These are phyloP conservation scores for Embiotoca jacksoni DNA, from an alignment of 2,113 vertebrate species.

Conservation along the genomic window DNA sequence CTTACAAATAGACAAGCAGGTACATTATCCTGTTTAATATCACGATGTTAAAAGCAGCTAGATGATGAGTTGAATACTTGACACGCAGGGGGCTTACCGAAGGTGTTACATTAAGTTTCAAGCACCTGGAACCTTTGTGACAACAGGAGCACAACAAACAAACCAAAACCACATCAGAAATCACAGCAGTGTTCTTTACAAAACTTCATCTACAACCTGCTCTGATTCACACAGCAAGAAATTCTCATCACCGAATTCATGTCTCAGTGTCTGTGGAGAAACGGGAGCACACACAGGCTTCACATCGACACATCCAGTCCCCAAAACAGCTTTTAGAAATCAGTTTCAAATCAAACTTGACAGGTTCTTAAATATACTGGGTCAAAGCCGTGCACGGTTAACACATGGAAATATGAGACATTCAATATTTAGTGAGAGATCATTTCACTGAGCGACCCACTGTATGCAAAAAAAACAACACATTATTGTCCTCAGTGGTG, in stretches of 20 bases:
- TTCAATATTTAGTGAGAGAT: not conserved
- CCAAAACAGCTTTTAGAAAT: not conserved
- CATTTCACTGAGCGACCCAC: not conserved
- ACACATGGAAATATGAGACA: not conserved
- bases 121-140: constrained; percentile 28
- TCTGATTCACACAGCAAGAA: constrained; percentile 13
- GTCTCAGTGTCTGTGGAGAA: not conserved
- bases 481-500: too few relatives aligned
- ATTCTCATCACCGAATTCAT: not conserved
- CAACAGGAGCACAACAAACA: constrained; percentile 35
- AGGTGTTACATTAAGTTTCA: constrained; percentile 3
- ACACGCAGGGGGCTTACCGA: not conserved
- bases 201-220: constrained; percentile 7
- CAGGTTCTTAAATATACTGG: not conserved
- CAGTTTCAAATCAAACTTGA: constrained; percentile 9
- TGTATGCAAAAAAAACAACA: not conserved
- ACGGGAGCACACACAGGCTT: not conserved
- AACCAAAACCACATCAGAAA: constrained; percentile 2
- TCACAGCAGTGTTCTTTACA: constrained; percentile 22
- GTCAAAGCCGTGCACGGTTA: not conserved
- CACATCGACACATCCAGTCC: not conserved
- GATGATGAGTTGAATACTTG: not conserved
- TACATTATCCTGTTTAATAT: not conserved
- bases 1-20: too few relatives aligned
- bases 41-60: not conserved